Percentiles rank a stretch among this genome's conserved stretches.
phyloP scores from a whole-genome alignment of 2,113 vertebrate genomes.

The Nannobrachium achirus region DNA sequence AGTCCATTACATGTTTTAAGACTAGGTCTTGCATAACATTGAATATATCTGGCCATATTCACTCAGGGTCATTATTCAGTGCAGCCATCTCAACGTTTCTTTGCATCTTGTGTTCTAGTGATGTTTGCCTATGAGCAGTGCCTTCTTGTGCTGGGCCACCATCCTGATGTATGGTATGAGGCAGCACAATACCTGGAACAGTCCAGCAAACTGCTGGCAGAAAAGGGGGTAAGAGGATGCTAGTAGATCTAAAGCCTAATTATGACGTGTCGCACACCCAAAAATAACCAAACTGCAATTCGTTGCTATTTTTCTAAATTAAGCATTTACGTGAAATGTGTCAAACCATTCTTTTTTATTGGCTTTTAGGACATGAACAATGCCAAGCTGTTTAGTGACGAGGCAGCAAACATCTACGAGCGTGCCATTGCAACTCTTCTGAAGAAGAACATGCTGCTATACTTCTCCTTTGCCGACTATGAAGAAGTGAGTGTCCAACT shows the following conservation, averaged over 20 bases:
- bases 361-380: conserved; percentile 96
- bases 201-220: conserved; percentile 96
- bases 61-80: not conserved
- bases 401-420: conserved; percentile 99
- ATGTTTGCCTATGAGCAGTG: conserved; percentile 99
- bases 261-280: not conserved
- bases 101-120: conserved; percentile 81
- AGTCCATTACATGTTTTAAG: not conserved
- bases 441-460: conserved; percentile 99
- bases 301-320: not conserved
- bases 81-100: conserved; percentile 20
- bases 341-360: not conserved
- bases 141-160: conserved; percentile 95
- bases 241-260: not conserved
- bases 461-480: conserved; percentile 98
- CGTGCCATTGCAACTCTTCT: conserved; percentile 97
- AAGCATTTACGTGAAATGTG: not conserved
- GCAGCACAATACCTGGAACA: conserved; percentile 98
- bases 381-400: conserved; percentile 97
- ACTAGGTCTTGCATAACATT: too few relatives aligned
- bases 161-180: conserved; percentile 99
- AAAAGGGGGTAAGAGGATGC: conserved; percentile 90
- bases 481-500: conserved; percentile 87
- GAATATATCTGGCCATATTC: not conserved
- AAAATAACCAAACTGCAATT: too few relatives aligned